Percentiles rank a stretch among this genome's conserved stretches.
Conservation (phyloP, 1,140 invertebrate species). For the Hyposmocoma kahamanoa region DNA sequence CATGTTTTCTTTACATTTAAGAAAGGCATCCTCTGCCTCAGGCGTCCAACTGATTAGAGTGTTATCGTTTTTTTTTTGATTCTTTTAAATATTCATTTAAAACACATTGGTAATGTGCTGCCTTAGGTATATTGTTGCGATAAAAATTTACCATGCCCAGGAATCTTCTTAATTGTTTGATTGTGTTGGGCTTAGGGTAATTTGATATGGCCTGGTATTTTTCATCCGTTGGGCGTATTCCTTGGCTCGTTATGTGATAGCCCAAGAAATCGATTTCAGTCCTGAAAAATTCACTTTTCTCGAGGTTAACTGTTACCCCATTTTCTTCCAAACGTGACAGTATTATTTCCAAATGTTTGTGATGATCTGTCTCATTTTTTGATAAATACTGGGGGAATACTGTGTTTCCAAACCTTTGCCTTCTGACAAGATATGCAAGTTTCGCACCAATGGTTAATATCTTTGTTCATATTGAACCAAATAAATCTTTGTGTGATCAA, state of each 20-base stretch:
- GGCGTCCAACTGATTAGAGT: constrained; percentile 11
- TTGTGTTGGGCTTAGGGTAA: constrained; percentile 18
- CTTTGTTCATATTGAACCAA: too few species aligned
- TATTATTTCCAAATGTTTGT: constrained; percentile 14
- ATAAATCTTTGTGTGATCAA: too few species aligned
- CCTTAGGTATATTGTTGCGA: constrained; percentile 26
- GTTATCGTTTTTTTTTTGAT: constrained; percentile 5
- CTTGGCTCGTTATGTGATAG: constrained; percentile 13
- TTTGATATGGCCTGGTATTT: constrained; percentile 12
- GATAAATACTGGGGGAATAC: too few species aligned
- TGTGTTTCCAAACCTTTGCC: too few species aligned
- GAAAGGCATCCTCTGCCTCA: too few species aligned
- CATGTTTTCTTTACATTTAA: too few species aligned
- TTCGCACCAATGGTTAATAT: too few species aligned
- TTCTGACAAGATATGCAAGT: too few species aligned
- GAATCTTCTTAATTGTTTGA: constrained; percentile 27
- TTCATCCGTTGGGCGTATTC: constrained; percentile 12
- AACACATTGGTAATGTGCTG: constrained; percentile 21
- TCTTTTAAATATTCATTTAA: constrained; percentile 17
- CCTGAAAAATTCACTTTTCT: background rate
- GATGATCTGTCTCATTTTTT: constrained; percentile 28
- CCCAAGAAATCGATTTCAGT: constrained; percentile 4
- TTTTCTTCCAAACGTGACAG: constrained; percentile 3
- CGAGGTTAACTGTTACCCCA: constrained; percentile 7
- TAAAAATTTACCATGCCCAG: constrained; percentile 42